Evolutionary conservation across 2,797 vertebrate genomes (phyloP), one percentile per base, ranked within the genome.

Genomic region (Semotilus atromaculatus): DNA sequence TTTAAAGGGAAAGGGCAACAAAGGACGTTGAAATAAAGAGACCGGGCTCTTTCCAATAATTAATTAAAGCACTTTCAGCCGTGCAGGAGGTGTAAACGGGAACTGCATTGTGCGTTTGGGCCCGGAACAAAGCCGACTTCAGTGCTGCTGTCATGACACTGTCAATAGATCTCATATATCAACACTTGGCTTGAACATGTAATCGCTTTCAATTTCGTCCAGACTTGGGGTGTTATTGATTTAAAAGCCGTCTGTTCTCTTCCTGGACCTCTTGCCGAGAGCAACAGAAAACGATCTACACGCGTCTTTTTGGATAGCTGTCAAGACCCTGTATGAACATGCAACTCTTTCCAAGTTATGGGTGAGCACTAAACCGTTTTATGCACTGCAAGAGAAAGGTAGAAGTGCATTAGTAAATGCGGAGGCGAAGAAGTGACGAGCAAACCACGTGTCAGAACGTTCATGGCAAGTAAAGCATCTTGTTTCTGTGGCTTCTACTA

Each of bases 11-110:
- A 86, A 89, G 85, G 81, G 58, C 89, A 81, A 82, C 26, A 23
- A 70, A 81, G 82, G 85, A 90, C 74, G 36, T 23, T 45, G 76
- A 80, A 82, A 83, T 74, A 85, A 80, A 84, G 81, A 66, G 71
- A 36, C 60, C 19, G 18, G 23, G 43, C 78, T 81, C 51, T 21
- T 80, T 88, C 62, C 34, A 36, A 75, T 83, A 79, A 75, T 82
- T 87, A 82, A 86, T 88, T 88, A 86, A 82, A 86, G 62, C 48
- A 34, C 67, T 76, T 75, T 66, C 68, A 76, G 48, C 3, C 36
- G 74, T 74, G 51, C 76, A 48, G 60, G 58, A 34, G 43, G 76
- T 60, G 74, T 11, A 66, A 78, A 78, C 70, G 23, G 53, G 34
- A 43, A 71, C 8, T 0, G n/a, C 74, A 84, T 78, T 84, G 82